Conservation (phyloP, 2,888 invertebrate species). For the Eulithis testata region DNA sequence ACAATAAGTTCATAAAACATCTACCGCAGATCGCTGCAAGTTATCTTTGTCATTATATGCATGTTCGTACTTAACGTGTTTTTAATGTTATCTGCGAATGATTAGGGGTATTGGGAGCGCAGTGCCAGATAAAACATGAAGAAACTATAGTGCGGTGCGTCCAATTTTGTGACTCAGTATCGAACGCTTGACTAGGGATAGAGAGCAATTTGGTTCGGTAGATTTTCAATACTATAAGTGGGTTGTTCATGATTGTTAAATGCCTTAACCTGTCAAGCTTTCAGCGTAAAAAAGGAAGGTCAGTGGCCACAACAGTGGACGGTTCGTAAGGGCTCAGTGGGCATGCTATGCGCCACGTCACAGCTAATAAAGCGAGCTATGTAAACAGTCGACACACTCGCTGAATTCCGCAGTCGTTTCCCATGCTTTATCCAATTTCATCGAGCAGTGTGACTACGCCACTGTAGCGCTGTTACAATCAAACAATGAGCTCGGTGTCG, state of each 20-base stretch:
- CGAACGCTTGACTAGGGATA: too few relatives aligned
- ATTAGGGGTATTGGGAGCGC: slow-evolving; percentile 31
- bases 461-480: slow-evolving; percentile 59
- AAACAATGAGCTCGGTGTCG: slow-evolving; percentile 77
- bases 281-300: too few relatives aligned
- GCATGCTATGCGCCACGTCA: slow-evolving; percentile 57
- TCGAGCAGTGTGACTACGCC: slow-evolving; percentile 70
- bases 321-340: slow-evolving; percentile 60
- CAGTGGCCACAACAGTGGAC: slow-evolving; percentile 41
- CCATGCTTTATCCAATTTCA: slow-evolving; percentile 83
- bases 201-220: too few relatives aligned
- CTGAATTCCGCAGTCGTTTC: slow-evolving; percentile 78
- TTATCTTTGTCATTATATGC: slow-evolving; percentile 46
- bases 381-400: slow-evolving; percentile 74
- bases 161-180: too few relatives aligned
- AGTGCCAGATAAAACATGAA: slow-evolving; percentile 22
- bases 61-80: slow-evolving; percentile 38
- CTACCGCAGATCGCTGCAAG: slow-evolving; percentile 69
- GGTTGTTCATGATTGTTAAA: too few relatives aligned
- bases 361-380: slow-evolving; percentile 82
- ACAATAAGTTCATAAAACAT: slow-evolving; percentile 80
- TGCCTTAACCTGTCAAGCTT: too few relatives aligned
- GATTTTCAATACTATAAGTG: too few relatives aligned
- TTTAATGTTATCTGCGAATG: slow-evolving; percentile 16
- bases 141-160: slow-evolving; percentile 1